Conservation (phyloP, 2,113 vertebrate genomes). For the Climacteris rufus region DNA sequence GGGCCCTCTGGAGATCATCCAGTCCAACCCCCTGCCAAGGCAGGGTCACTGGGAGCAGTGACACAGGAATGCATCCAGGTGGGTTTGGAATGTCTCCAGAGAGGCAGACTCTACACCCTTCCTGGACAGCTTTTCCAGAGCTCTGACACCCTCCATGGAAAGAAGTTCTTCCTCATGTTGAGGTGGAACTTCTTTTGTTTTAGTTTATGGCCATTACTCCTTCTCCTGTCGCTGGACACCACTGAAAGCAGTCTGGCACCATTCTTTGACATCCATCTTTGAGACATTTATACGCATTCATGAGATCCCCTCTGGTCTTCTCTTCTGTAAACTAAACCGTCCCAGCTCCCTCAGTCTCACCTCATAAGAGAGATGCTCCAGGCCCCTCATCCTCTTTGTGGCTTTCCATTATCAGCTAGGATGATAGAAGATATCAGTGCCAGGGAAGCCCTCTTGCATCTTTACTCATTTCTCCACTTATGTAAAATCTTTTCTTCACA, state of each 20-base stretch:
- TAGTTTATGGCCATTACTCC: neutral
- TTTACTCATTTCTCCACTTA: neutral
- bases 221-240: neutral
- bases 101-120: neutral
- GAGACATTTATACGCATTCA: neutral
- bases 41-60: neutral
- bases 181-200: neutral
- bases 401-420: neutral
- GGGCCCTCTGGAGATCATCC: neutral
- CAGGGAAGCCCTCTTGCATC: neutral
- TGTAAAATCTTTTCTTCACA: neutral
- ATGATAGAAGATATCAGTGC: neutral
- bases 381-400: neutral
- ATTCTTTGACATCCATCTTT: neutral
- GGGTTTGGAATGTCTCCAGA: neutral
- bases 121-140: neutral
- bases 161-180: neutral
- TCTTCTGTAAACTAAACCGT: neutral
- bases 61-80: neutral
- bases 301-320: neutral
- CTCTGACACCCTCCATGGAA: neutral
- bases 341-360: neutral
- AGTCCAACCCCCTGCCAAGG: neutral
- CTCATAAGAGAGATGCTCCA: neutral
- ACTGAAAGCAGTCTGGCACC: neutral